Evolutionary conservation across 2,888 invertebrate genomes (phyloP).

Genomic region (Lepidonotus clava): DNA sequence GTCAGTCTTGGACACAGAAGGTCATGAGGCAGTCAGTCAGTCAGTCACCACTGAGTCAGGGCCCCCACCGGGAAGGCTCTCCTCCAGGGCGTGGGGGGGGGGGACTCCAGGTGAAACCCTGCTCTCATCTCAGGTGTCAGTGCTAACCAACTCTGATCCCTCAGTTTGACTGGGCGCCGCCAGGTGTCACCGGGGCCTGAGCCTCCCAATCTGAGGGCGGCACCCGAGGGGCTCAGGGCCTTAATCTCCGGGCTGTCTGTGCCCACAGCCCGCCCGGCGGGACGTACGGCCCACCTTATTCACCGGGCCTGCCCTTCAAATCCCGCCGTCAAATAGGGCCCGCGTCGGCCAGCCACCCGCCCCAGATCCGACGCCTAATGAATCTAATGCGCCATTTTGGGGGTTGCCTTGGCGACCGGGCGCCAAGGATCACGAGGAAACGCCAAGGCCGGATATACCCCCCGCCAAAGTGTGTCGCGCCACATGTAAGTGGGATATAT

Average conservation of each 20-base stretch:
- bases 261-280: constrained; percentile 8
- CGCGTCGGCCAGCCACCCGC: neutral
- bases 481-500: constrained; percentile 22
- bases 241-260: constrained; percentile 20
- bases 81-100: too few species aligned
- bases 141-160: neutral
- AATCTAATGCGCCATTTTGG: constrained; percentile 43
- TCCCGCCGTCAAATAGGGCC: neutral
- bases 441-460: constrained; percentile 14
- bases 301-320: neutral
- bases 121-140: constrained; percentile 19
- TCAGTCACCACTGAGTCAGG: too few species aligned
- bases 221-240: neutral
- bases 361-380: constrained; percentile 19
- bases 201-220: neutral
- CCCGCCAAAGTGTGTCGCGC: constrained; percentile 21
- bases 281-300: constrained; percentile 8
- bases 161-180: neutral
- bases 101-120: neutral
- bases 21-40: too few species aligned
- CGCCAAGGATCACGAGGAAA: constrained; percentile 4
- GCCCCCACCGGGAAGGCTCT: too few species aligned
- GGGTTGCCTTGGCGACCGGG: constrained; percentile 28
- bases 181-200: constrained; percentile 27
- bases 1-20: too few species aligned